A percentile compares a stretch with the other conserved stretches of the same genome.
Conservation (phyloP, 2,797 vertebrate species). For the Notamacropus eugenii region DNA sequence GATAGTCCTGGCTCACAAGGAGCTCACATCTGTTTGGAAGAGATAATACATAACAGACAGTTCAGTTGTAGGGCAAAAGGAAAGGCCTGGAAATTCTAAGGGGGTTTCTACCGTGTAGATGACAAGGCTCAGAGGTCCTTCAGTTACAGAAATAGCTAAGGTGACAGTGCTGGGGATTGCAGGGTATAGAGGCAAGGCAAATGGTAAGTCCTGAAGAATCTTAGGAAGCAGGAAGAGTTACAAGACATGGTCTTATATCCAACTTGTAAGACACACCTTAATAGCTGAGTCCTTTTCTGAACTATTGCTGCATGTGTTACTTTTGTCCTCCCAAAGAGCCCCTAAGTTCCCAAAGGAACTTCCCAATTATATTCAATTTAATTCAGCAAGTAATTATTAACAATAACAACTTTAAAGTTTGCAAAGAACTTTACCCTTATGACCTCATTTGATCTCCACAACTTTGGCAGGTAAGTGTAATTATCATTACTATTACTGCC, state of each 20-base stretch:
- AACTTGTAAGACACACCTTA: neutral
- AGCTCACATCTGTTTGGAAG: neutral
- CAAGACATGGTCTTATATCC: neutral
- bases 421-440: neutral
- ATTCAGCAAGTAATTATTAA: slow-evolving; percentile 9
- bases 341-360: neutral
- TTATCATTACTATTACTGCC: neutral
- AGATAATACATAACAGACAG: neutral
- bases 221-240: neutral
- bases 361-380: slow-evolving; percentile 1
- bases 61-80: neutral
- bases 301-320: slow-evolving; percentile 50
- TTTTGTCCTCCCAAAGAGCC: slow-evolving; percentile 21
- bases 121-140: neutral
- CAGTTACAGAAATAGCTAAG: neutral
- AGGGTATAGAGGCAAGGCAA: neutral
- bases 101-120: neutral
- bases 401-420: neutral
- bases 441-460: neutral
- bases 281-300: neutral
- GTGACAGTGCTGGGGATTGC: neutral
- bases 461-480: neutral
- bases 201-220: neutral
- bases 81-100: neutral
- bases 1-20: neutral